Percentiles rank a stretch among this genome's conserved stretches.
Evolutionary conservation across 2,888 invertebrate species (phyloP).

Genomic region (Drosophila gaucha): DNA sequence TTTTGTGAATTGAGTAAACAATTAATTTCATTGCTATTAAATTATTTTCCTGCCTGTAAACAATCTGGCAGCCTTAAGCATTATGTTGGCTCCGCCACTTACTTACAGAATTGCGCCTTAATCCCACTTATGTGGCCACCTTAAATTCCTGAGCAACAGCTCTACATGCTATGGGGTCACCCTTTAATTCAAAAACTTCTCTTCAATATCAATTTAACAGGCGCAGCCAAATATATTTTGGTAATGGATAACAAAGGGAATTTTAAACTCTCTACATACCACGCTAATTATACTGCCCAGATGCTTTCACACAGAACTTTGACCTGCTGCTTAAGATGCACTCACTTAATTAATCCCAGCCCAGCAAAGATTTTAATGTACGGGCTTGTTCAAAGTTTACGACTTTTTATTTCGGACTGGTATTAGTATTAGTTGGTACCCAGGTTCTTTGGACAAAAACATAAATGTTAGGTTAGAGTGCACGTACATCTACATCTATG

Average conservation of each 20-base stretch:
- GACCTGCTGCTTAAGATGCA: constrained; percentile 43
- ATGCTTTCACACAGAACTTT: constrained; percentile 20
- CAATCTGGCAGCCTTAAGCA: neutral
- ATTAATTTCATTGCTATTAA: too few relatives aligned
- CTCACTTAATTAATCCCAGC: constrained; percentile 53
- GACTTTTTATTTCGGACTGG: constrained; percentile 67
- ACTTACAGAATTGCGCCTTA: neutral
- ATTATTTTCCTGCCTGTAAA: too few relatives aligned
- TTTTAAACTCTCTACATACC: neutral
- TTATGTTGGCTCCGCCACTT: neutral
- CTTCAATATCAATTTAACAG: neutral
- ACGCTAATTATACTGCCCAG: neutral
- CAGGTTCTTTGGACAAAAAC: constrained; percentile 24
- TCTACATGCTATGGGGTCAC: neutral
- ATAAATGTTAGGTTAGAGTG: neutral
- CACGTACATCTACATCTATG: constrained; percentile 6
- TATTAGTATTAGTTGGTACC: constrained; percentile 51
- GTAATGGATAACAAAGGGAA: neutral
- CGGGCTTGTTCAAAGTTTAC: constrained; percentile 54
- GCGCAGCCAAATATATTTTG: neutral
- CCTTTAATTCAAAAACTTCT: neutral
- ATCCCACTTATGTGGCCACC: neutral
- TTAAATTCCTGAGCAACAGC: neutral
- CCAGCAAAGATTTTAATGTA: constrained; percentile 14
- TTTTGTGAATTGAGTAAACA: too few relatives aligned